Percentiles rank a stretch among this genome's conserved stretches.
Evolutionary conservation across 2,888 invertebrate genomes (phyloP).

Genomic region (Oligia fasciuncula): DNA sequence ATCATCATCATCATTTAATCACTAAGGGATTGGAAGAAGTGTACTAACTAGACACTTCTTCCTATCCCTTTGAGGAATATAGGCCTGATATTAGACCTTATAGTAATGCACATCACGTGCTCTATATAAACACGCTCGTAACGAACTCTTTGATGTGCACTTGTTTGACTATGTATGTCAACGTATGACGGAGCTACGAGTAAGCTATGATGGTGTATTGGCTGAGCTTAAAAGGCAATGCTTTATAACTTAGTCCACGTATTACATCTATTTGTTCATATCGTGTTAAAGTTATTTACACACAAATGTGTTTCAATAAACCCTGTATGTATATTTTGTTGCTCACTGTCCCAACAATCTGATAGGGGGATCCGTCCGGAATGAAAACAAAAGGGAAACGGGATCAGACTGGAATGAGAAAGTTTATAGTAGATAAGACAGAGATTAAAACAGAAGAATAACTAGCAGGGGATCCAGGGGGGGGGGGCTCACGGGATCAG

Average conservation of each 20-base stretch:
- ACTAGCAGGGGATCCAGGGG: no score
- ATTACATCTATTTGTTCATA: background rate
- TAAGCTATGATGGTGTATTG: conserved; percentile 3
- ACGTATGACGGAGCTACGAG: background rate
- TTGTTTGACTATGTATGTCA: background rate
- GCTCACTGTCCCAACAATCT: no score
- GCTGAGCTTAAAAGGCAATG: background rate
- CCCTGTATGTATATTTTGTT: no score
- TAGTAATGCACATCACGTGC: conserved; percentile 17
- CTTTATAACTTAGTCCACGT: background rate
- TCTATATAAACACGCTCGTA: conserved; percentile 31
- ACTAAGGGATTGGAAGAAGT: no score
- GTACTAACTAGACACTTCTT: background rate
- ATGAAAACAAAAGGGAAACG: no score
- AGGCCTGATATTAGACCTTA: conserved; percentile 7
- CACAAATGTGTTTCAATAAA: background rate
- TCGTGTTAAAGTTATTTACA: background rate
- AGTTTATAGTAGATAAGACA: no score
- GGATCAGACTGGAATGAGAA: no score
- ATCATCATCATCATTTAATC: no score
- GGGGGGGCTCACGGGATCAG: no score
- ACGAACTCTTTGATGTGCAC: conserved; percentile 24
- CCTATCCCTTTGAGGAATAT: background rate
- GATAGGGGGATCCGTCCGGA: no score
- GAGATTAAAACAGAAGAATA: no score